phyloP scores from a whole-genome alignment of 2,888 invertebrate genomes.

The Ormia ochracea region DNA sequence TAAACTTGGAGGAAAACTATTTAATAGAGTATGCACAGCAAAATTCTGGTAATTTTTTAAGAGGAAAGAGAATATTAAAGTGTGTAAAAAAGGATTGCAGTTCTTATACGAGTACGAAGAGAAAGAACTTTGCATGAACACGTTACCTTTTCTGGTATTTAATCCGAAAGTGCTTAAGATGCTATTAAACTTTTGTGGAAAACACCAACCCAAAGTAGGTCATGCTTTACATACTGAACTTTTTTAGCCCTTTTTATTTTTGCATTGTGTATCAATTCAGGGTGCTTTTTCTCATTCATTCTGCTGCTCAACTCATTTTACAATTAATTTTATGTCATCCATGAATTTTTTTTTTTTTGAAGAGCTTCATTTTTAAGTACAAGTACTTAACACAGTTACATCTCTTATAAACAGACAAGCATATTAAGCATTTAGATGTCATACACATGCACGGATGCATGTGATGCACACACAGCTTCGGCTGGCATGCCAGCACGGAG shows the following conservation, averaged over 20 bases:
- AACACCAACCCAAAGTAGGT: too few relatives aligned
- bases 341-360: not conserved
- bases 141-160: too few relatives aligned
- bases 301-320: slow-evolving; percentile 37
- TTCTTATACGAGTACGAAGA: too few relatives aligned
- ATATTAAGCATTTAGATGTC: slow-evolving; percentile 21
- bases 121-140: too few relatives aligned
- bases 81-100: too few relatives aligned
- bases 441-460: slow-evolving; percentile 22
- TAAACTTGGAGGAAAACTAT: too few relatives aligned
- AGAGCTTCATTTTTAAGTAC: not conserved
- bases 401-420: not conserved
- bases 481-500: not conserved
- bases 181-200: too few relatives aligned
- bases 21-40: too few relatives aligned
- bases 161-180: too few relatives aligned
- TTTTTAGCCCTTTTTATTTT: not conserved
- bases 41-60: too few relatives aligned
- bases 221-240: not conserved
- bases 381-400: slow-evolving; percentile 43
- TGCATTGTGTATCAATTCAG: not conserved
- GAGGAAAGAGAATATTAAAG: too few relatives aligned
- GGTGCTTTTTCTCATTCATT: not conserved
- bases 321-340: slow-evolving; percentile 40
- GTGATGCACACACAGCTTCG: slow-evolving; percentile 7